Percentiles rank a stretch among this genome's conserved stretches.
These are phyloP conservation scores for Apodemus sylvaticus DNA, from an alignment of 2,113 vertebrate genomes.

Conservation along the genomic window DNA sequence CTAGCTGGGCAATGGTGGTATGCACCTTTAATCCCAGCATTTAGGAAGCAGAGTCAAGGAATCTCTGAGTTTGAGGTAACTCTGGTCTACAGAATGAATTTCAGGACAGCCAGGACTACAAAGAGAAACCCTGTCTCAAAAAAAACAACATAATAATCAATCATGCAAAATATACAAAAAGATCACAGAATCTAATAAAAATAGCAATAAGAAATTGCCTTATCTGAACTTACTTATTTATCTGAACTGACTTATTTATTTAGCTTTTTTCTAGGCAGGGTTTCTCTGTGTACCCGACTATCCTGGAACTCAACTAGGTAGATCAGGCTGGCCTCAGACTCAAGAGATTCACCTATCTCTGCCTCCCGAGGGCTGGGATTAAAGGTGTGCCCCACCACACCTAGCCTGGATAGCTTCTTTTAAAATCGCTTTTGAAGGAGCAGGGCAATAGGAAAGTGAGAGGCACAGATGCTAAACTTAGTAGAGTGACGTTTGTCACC, in stretches of 20 bases:
- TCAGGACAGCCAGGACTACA: not conserved
- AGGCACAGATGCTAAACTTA: not conserved
- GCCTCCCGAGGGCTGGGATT: not conserved
- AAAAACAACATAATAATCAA: not conserved
- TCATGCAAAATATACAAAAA: not conserved
- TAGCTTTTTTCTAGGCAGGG: not conserved
- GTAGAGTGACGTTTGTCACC: not conserved
- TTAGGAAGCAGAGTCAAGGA: not conserved
- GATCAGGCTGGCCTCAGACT: not conserved
- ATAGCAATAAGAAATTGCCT: not conserved
- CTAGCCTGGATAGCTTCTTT: not conserved
- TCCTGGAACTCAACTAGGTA: not conserved
- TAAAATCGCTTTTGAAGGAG: not conserved
- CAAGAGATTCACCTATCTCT: not conserved
- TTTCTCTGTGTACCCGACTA: not conserved
- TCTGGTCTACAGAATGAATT: not conserved
- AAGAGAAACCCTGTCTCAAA: not conserved
- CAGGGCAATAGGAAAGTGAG: not conserved
- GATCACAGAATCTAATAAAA: not conserved
- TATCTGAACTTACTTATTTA: no score
- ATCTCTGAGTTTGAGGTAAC: not conserved
- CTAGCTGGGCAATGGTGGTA: not conserved
- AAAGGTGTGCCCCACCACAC: not conserved
- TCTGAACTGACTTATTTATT: not conserved
- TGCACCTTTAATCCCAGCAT: not conserved